Conservation (phyloP, 2,888 invertebrate genomes). For the Sminthurinus aureus region DNA sequence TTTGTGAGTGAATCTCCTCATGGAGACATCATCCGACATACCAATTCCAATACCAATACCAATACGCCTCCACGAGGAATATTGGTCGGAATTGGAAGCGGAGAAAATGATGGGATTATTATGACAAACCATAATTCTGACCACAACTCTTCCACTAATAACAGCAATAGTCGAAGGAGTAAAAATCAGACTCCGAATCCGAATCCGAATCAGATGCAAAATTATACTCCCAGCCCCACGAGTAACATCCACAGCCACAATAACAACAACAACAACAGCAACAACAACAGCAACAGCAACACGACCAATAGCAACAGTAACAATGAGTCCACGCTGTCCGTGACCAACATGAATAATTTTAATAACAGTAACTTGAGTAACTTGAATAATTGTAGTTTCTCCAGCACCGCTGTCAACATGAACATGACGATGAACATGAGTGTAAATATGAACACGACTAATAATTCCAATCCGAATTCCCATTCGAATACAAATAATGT, state of each 20-base stretch:
- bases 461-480: not conserved
- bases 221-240: not conserved
- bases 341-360: not conserved
- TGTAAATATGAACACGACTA: not conserved
- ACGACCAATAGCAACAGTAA: slow-evolving; percentile 34
- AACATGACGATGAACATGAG: not conserved
- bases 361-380: not conserved
- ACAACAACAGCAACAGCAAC: slow-evolving; percentile 13
- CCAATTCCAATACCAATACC: no score
- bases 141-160: not conserved
- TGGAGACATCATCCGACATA: no score
- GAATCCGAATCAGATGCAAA: not conserved
- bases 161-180: not conserved
- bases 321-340: slow-evolving; percentile 23
- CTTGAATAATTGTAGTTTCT: not conserved
- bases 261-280: slow-evolving; percentile 29
- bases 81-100: not conserved
- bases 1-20: not conserved
- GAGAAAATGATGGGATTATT: not conserved
- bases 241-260: not conserved
- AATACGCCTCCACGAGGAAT: not conserved
- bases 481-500: not conserved
- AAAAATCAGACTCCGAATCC: not conserved
- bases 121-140: not conserved
- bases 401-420: not conserved